These are phyloP conservation scores for Caracal caracal DNA, from an alignment of 2,113 vertebrate genomes.

Conservation along the genomic window DNA sequence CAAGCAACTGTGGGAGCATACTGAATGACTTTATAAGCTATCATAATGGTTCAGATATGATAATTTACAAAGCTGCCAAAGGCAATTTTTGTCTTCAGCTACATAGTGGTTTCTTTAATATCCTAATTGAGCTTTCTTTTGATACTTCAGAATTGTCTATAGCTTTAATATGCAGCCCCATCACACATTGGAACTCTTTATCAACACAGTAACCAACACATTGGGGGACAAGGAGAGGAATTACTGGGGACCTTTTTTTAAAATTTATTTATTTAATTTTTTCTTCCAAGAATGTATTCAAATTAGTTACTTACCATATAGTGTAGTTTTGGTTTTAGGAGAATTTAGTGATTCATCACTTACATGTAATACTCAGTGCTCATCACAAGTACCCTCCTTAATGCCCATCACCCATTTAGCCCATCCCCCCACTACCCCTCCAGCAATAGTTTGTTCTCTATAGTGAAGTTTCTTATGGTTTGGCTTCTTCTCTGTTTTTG, in stretches of 20 bases:
- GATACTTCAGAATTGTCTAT: not conserved
- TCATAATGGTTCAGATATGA: slow-evolving; percentile 10
- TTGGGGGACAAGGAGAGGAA: not conserved
- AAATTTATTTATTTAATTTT: too few species aligned
- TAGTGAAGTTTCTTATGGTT: too few species aligned
- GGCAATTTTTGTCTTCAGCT: slow-evolving; percentile 37
- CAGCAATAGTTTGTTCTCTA: too few species aligned
- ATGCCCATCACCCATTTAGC: too few species aligned
- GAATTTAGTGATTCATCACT: too few species aligned
- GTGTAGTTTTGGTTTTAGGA: too few species aligned
- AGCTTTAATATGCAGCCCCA: not conserved
- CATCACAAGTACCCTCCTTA: too few species aligned
- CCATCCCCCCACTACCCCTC: too few species aligned
- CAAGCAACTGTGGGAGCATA: not conserved
- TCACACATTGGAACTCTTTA: slow-evolving; percentile 15
- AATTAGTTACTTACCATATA: too few species aligned
- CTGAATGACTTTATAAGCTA: slow-evolving; percentile 16
- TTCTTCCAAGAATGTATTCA: too few species aligned
- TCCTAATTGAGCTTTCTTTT: not conserved
- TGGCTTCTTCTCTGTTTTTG: too few species aligned
- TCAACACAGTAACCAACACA: slow-evolving; percentile 19
- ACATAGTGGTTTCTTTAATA: slow-evolving; percentile 20
- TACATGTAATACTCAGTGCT: too few species aligned
- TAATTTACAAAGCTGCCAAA: slow-evolving; percentile 32
- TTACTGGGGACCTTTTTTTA: not conserved